phyloP scores from a whole-genome alignment of 2,888 invertebrate genomes.

The Athalia rosae region DNA sequence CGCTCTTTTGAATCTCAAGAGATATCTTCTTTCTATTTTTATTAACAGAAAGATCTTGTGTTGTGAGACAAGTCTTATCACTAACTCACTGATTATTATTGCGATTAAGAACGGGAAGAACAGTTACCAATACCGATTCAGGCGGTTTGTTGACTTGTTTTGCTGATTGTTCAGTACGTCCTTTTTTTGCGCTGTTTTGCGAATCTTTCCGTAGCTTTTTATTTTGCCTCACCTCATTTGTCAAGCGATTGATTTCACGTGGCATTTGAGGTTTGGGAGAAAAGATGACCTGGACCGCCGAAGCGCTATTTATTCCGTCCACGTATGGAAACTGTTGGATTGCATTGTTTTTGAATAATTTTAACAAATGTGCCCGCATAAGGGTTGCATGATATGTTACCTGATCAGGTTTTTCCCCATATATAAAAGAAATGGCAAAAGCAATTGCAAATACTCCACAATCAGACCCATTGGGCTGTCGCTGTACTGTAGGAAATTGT shows the following conservation, averaged over 20 bases:
- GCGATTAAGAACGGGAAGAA: no score
- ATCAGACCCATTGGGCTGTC: slow-evolving; percentile 43
- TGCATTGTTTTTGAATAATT: slow-evolving; percentile 34
- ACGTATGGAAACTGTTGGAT: slow-evolving; percentile 45
- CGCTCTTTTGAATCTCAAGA: not conserved
- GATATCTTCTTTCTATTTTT: not conserved
- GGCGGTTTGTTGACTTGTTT: no score
- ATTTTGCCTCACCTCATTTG: not conserved
- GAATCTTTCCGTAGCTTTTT: not conserved
- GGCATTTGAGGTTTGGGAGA: no score
- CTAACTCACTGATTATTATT: no score
- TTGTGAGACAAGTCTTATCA: no score
- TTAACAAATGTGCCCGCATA: slow-evolving; percentile 46
- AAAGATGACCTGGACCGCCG: no score
- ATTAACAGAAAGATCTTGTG: not conserved
- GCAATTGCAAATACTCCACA: slow-evolving; percentile 48
- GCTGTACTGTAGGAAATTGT: slow-evolving; percentile 45
- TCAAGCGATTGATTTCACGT: no score
- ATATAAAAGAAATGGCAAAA: slow-evolving; percentile 43
- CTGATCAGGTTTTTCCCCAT: slow-evolving; percentile 30
- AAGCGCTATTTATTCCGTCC: not conserved
- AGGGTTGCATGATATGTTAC: slow-evolving; percentile 23
- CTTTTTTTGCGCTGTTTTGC: not conserved
- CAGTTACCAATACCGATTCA: no score
- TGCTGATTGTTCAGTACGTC: not conserved